Conservation (phyloP, 2,113 vertebrate species). For the Ictalurus punctatus region DNA sequence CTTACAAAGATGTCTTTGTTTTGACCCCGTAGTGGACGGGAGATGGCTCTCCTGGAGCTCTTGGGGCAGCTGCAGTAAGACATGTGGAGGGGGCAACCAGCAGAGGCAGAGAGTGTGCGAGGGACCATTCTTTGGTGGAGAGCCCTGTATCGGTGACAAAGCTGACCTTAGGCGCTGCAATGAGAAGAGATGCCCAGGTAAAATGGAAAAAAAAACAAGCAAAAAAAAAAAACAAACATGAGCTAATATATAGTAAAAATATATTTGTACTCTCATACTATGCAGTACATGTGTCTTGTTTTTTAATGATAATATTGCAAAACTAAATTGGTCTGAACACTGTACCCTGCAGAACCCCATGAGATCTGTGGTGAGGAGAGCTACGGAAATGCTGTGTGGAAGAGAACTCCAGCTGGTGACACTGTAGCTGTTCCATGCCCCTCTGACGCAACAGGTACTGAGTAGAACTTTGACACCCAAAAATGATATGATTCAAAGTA, state of each 20-base stretch:
- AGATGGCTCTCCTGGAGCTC: slow-evolving; percentile 89
- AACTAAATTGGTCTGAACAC: slow-evolving; percentile 25
- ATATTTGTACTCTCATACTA: background rate
- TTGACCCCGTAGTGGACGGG: slow-evolving; percentile 81
- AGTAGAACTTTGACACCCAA: background rate
- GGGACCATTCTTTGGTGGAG: slow-evolving; percentile 88
- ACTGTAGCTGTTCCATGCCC: slow-evolving; percentile 85
- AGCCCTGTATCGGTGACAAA: slow-evolving; percentile 82
- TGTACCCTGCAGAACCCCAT: slow-evolving; percentile 81
- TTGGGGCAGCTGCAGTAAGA: slow-evolving; percentile 88
- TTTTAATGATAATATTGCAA: background rate
- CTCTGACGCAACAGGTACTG: slow-evolving; percentile 87
- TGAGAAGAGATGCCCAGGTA: slow-evolving; percentile 90
- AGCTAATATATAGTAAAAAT: background rate
- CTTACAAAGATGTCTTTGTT: background rate
- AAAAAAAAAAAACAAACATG: background rate
- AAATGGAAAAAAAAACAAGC: slow-evolving; percentile 42
- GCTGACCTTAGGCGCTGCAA: slow-evolving; percentile 85
- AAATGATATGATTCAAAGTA: background rate
- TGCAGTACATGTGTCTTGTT: background rate
- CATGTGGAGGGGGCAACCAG: slow-evolving; percentile 88
- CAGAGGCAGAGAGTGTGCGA: slow-evolving; percentile 85
- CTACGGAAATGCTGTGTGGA: slow-evolving; percentile 84
- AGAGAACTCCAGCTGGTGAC: slow-evolving; percentile 88
- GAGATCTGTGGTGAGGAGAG: slow-evolving; percentile 92